Conservation (phyloP, 30 jellyfish, hydroid and myxozoan genomes). For the Aurelia aurita region DNA sequence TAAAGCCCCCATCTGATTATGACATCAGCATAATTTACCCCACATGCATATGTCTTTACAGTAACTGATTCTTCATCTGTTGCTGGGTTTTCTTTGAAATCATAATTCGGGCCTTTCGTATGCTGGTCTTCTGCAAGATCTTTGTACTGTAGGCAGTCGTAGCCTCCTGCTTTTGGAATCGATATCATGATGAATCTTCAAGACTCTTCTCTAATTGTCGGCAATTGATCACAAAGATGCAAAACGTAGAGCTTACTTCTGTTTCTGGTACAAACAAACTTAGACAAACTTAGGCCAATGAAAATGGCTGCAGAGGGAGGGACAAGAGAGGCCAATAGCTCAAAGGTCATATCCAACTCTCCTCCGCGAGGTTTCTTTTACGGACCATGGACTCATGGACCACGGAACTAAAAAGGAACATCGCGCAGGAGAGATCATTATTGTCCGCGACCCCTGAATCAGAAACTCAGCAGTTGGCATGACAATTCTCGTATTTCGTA, state of each 20-base stretch:
- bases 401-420: too few relatives aligned
- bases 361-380: too few relatives aligned
- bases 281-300: neutral
- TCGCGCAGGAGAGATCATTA: too few relatives aligned
- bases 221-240: too few relatives aligned
- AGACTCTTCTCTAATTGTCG: too few relatives aligned
- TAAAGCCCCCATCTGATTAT: conserved; percentile 84
- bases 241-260: too few relatives aligned
- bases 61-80: conserved; percentile 47
- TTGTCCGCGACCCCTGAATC: too few relatives aligned
- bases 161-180: conserved; percentile 82
- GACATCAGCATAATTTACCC: conserved; percentile 89
- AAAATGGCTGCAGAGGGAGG: neutral
- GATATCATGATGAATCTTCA: conserved; percentile 49
- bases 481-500: too few relatives aligned
- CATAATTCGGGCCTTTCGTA: conserved; percentile 80
- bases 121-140: conserved; percentile 55
- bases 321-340: too few relatives aligned
- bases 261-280: neutral
- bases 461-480: too few relatives aligned
- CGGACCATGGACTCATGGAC: too few relatives aligned
- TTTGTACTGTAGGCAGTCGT: conserved; percentile 61
- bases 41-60: conserved; percentile 78
- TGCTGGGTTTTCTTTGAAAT: conserved; percentile 40
- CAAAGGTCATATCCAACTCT: too few relatives aligned